Evolutionary conservation across 2,797 vertebrate genomes (phyloP).

Genomic region (Pipistrellus pipistrellus): DNA sequence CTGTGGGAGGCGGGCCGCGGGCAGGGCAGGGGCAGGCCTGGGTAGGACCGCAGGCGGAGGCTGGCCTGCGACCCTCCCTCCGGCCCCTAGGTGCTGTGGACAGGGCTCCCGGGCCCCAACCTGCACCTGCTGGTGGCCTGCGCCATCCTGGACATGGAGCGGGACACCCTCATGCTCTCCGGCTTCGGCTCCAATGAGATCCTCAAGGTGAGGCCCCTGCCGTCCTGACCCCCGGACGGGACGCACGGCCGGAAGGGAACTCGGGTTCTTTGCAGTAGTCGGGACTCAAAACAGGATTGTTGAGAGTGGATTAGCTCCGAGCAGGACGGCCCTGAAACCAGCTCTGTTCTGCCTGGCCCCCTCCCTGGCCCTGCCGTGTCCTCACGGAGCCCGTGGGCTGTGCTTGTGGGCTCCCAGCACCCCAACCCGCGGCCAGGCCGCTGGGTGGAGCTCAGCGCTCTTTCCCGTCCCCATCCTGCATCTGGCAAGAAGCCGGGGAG

Average conservation of each 20-base stretch:
- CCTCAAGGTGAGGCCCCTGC: slow-evolving; percentile 92
- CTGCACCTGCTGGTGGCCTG: slow-evolving; percentile 95
- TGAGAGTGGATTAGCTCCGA: too few species aligned
- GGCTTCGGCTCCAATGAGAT: slow-evolving; percentile 96
- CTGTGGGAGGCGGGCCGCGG: neutral
- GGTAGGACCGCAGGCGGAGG: neutral
- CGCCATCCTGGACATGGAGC: slow-evolving; percentile 93
- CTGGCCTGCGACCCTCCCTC: neutral
- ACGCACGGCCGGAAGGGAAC: neutral
- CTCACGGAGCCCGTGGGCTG: neutral
- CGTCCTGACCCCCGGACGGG: neutral
- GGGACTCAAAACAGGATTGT: neutral
- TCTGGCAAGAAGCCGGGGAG: neutral
- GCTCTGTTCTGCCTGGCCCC: too few species aligned
- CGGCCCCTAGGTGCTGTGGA: slow-evolving; percentile 93
- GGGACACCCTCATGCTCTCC: slow-evolving; percentile 93
- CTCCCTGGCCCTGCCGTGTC: too few species aligned
- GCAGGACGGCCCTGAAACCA: rapidly evolving
- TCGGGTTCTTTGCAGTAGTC: neutral
- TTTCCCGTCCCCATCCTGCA: neutral
- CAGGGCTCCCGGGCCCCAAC: slow-evolving; percentile 92
- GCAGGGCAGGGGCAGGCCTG: neutral
- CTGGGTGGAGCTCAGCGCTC: neutral
- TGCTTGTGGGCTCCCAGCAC: too few species aligned
- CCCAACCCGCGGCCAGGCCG: rapidly evolving